Percentiles rank a stretch among this genome's conserved stretches.
phyloP scores from a whole-genome alignment of 2,797 vertebrate species.

The Malacoraja senta region DNA sequence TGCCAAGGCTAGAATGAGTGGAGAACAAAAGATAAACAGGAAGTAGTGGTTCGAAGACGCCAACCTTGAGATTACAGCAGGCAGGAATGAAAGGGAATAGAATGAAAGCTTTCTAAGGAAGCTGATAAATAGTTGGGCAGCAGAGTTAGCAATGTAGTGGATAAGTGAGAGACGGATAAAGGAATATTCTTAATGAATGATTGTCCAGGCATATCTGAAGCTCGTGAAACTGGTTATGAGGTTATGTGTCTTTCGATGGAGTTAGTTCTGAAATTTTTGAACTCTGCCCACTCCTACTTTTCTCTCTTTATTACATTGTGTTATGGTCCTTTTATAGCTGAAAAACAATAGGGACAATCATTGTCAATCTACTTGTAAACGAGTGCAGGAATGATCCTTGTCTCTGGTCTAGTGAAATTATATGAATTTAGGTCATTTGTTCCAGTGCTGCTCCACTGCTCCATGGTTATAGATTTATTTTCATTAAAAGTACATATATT shows the following conservation, averaged over 20 bases:
- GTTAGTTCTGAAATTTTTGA: background rate
- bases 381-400: background rate
- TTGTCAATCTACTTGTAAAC: background rate
- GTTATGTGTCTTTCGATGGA: background rate
- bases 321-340: background rate
- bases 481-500: too few species aligned
- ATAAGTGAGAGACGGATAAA: background rate
- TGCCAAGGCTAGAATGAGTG: background rate
- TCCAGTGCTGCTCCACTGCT: background rate
- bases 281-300: background rate
- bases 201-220: background rate
- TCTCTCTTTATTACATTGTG: background rate
- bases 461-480: too few species aligned
- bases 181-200: background rate
- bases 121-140: background rate
- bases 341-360: background rate
- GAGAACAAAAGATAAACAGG: background rate
- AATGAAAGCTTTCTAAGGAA: background rate
- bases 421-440: background rate
- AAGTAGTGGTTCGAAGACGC: background rate
- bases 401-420: background rate
- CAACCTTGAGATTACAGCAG: background rate
- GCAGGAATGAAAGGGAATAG: background rate
- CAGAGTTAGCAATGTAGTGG: background rate
- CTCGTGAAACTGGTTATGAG: background rate